These are phyloP conservation scores for Chlorocebus sabaeus DNA, from an alignment of 2,113 vertebrate species.

Conservation along the genomic window DNA sequence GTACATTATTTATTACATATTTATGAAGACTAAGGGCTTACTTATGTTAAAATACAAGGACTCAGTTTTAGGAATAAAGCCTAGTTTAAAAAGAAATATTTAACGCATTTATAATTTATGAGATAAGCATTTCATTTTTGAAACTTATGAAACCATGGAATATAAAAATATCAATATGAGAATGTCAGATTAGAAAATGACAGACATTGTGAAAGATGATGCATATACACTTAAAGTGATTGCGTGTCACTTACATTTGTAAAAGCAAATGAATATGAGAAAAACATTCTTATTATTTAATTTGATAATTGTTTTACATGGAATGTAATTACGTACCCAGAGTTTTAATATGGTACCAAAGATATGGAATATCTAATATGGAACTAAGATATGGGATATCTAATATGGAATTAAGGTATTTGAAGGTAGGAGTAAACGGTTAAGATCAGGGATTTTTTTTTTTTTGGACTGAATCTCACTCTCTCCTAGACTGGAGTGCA, in stretches of 20 bases:
- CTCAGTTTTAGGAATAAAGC: not conserved
- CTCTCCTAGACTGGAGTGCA: too few species aligned
- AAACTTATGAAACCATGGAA: not conserved
- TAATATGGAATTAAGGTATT: not conserved
- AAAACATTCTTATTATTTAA: conserved; percentile 33
- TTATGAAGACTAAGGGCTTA: not conserved
- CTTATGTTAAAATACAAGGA: not conserved
- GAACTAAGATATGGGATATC: too few species aligned
- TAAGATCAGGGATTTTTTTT: not conserved
- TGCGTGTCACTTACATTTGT: not conserved
- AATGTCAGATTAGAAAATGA: not conserved
- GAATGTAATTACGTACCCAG: conserved; percentile 1
- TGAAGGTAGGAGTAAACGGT: conserved; percentile 42
- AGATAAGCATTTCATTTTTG: not conserved
- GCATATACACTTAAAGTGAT: not conserved
- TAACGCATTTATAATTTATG: not conserved
- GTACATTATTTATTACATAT: not conserved
- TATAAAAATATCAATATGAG: not conserved
- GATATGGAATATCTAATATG: too few species aligned
- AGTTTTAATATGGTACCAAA: conserved; percentile 29
- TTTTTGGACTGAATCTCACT: too few species aligned
- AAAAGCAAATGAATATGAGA: conserved; percentile 37
- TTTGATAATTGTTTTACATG: conserved; percentile 53
- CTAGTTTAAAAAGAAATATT: not conserved
- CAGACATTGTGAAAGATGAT: not conserved